A percentile compares a stretch with the other conserved stretches of the same genome.
phyloP scores from a whole-genome alignment of 2,888 invertebrate genomes.

The Plebejus anna region DNA sequence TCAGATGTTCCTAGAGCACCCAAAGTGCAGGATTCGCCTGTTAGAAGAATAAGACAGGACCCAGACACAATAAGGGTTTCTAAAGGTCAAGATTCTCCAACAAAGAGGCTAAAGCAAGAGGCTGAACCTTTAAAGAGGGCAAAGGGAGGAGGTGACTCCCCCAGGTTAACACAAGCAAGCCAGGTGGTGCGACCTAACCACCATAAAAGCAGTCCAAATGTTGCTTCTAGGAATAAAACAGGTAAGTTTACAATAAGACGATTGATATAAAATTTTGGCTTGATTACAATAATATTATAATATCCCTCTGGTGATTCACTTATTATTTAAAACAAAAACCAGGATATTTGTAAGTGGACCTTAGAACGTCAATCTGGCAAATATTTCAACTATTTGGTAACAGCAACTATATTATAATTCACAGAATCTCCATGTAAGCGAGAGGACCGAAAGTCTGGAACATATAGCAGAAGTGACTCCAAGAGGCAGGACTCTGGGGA shows the following conservation, averaged over 20 bases:
- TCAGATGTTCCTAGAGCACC: slow-evolving; percentile 67
- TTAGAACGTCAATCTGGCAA: neutral
- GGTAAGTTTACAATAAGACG: slow-evolving; percentile 45
- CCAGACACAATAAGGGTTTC: slow-evolving; percentile 68
- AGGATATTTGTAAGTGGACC: too few relatives aligned
- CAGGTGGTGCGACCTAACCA: slow-evolving; percentile 64
- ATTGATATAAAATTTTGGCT: neutral
- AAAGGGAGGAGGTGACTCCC: slow-evolving; percentile 65
- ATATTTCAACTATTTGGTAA: neutral
- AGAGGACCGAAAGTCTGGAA: slow-evolving; percentile 74
- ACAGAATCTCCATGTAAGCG: slow-evolving; percentile 63
- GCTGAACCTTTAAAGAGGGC: slow-evolving; percentile 71
- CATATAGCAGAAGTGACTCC: slow-evolving; percentile 66
- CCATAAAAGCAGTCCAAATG: slow-evolving; percentile 83
- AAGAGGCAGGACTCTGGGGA: slow-evolving; percentile 67
- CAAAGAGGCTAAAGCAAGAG: slow-evolving; percentile 67
- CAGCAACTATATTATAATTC: slow-evolving; percentile 23
- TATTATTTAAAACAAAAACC: too few relatives aligned
- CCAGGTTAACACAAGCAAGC: slow-evolving; percentile 60
- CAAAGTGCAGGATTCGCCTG: slow-evolving; percentile 62
- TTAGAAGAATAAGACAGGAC: slow-evolving; percentile 47
- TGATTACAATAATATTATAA: too few relatives aligned
- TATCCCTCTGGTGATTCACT: too few relatives aligned
- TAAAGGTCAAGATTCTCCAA: slow-evolving; percentile 66
- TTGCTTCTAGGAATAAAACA: slow-evolving; percentile 73